Conservation (phyloP, 1,140 invertebrate species). For the Drosophila seguyi region DNA sequence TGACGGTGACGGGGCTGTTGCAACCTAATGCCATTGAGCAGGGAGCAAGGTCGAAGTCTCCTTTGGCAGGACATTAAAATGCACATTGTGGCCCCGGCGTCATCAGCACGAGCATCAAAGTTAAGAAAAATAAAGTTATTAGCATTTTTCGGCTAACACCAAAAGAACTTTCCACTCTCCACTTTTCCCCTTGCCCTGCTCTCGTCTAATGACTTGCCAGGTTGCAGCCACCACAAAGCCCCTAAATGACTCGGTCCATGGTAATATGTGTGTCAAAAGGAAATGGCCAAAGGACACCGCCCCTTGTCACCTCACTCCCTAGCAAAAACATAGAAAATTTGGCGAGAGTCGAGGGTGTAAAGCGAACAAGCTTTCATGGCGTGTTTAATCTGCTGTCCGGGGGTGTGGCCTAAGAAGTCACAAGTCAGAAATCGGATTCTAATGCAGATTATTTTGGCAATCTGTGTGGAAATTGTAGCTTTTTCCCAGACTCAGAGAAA, state of each 20-base stretch:
- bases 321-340: constrained; percentile 7
- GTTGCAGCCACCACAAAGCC: constrained; percentile 59
- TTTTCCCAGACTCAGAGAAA: constrained; percentile 1
- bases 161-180: constrained; percentile 14
- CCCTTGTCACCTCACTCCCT: not conserved
- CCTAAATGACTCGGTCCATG: constrained; percentile 56
- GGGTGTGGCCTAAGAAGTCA: constrained; percentile 21
- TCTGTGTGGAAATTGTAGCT: constrained; percentile 15
- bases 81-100: constrained; percentile 63
- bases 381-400: constrained; percentile 54
- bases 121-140: constrained; percentile 82
- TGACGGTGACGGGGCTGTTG: constrained; percentile 23
- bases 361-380: constrained; percentile 33
- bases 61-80: constrained; percentile 78
- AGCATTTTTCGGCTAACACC: constrained; percentile 80
- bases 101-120: constrained; percentile 55
- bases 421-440: constrained; percentile 34
- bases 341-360: constrained; percentile 20
- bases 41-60: constrained; percentile 34
- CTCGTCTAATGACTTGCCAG: constrained; percentile 70
- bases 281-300: constrained; percentile 55
- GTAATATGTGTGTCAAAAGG: constrained; percentile 74
- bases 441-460: constrained; percentile 38
- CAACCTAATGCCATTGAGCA: constrained; percentile 38
- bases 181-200: not conserved